These are phyloP conservation scores for Drosophila repleta DNA, from an alignment of 1,140 invertebrate species.

Conservation along the genomic window DNA sequence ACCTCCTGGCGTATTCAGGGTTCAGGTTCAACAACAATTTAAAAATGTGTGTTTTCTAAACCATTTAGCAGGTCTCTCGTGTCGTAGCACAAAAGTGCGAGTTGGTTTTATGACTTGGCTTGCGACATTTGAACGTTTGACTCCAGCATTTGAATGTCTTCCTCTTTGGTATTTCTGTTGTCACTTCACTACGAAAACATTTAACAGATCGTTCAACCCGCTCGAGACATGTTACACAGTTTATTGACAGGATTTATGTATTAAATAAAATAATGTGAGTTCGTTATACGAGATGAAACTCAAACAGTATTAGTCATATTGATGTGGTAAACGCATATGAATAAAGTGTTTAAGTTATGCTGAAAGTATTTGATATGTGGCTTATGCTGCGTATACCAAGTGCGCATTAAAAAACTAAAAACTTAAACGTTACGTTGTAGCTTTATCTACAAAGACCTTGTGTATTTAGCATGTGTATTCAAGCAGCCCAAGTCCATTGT, in stretches of 20 bases:
- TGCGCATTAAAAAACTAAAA: neutral
- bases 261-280: conserved; percentile 44
- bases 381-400: neutral
- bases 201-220: conserved; percentile 68
- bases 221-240: conserved; percentile 53
- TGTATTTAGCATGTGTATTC: neutral
- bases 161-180: conserved; percentile 26
- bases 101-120: conserved; percentile 37
- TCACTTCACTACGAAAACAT: conserved; percentile 28
- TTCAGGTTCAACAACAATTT: conserved; percentile 52
- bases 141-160: conserved; percentile 27
- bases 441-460: conserved; percentile 6
- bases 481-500: neutral
- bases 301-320: conserved; percentile 6
- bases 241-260: conserved; percentile 72
- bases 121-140: conserved; percentile 35
- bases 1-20: conserved; percentile 17
- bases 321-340: neutral
- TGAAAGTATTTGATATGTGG: neutral
- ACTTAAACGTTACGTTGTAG: neutral
- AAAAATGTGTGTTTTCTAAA: conserved; percentile 53
- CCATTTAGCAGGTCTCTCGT: conserved; percentile 62
- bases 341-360: neutral
- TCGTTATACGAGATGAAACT: conserved; percentile 6
- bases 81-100: conserved; percentile 47